phyloP scores from a whole-genome alignment of 2,888 invertebrate species.

The Suillia variegata region DNA sequence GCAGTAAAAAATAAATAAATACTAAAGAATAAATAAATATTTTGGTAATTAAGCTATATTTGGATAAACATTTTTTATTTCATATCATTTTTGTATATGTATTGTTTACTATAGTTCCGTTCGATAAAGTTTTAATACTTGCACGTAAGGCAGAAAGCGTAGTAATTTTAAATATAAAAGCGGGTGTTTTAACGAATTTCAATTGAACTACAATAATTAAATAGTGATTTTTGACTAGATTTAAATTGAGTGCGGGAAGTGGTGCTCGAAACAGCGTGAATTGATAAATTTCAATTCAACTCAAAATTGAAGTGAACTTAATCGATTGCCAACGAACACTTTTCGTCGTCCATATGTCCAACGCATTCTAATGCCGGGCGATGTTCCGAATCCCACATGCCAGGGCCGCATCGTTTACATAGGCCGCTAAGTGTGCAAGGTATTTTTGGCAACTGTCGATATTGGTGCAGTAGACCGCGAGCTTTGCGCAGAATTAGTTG shows the following conservation, averaged over 20 bases:
- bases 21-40: too few relatives aligned
- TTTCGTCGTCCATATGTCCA: slow-evolving; percentile 70
- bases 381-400: slow-evolving; percentile 94
- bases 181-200: background rate
- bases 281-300: too few relatives aligned
- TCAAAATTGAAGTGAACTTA: too few relatives aligned
- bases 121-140: too few relatives aligned
- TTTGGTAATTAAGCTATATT: too few relatives aligned
- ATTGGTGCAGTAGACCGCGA: slow-evolving; percentile 87
- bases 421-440: slow-evolving; percentile 89
- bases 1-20: too few relatives aligned
- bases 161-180: background rate
- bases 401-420: slow-evolving; percentile 87
- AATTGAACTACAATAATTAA: background rate
- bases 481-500: slow-evolving; percentile 88
- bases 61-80: too few relatives aligned
- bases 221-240: background rate
- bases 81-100: too few relatives aligned
- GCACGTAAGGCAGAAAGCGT: too few relatives aligned
- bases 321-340: slow-evolving; percentile 62
- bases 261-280: too few relatives aligned
- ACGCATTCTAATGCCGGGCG: slow-evolving; percentile 85
- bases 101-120: too few relatives aligned
- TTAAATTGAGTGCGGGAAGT: too few relatives aligned
- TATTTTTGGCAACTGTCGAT: slow-evolving; percentile 82